phyloP scores from a whole-genome alignment of 2,113 vertebrate genomes.

The Prolemur simus region DNA sequence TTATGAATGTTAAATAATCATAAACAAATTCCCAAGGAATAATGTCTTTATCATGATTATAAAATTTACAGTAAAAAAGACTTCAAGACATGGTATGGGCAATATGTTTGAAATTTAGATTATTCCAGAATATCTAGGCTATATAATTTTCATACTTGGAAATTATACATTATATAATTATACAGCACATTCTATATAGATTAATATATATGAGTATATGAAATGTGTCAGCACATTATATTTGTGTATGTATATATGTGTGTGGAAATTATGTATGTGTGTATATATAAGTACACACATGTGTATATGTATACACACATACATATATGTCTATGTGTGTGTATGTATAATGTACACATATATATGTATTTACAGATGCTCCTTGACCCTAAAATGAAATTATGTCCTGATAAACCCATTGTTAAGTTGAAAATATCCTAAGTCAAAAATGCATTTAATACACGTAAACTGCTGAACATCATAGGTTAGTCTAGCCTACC shows the following conservation, averaged over 20 bases:
- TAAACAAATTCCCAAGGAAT: conserved; percentile 12
- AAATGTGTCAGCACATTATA: not conserved
- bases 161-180: too few relatives aligned
- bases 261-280: not conserved
- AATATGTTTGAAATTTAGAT: conserved; percentile 44
- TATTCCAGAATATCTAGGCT: conserved; percentile 36
- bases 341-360: not conserved
- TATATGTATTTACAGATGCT: not conserved
- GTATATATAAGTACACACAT: not conserved
- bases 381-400: not conserved
- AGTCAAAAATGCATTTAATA: not conserved
- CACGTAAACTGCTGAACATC: not conserved
- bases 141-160: not conserved
- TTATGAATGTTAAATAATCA: conserved; percentile 54
- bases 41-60: conserved; percentile 54
- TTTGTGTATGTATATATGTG: not conserved
- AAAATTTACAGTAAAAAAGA: not conserved
- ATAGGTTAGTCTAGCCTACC: not conserved
- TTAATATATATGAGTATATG: not conserved
- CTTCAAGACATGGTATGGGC: not conserved
- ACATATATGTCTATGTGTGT: not conserved
- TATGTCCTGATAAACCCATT: not conserved
- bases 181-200: not conserved
- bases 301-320: not conserved
- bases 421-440: not conserved